Conservation (phyloP, 2,888 invertebrate genomes). For the Euproctis similis region DNA sequence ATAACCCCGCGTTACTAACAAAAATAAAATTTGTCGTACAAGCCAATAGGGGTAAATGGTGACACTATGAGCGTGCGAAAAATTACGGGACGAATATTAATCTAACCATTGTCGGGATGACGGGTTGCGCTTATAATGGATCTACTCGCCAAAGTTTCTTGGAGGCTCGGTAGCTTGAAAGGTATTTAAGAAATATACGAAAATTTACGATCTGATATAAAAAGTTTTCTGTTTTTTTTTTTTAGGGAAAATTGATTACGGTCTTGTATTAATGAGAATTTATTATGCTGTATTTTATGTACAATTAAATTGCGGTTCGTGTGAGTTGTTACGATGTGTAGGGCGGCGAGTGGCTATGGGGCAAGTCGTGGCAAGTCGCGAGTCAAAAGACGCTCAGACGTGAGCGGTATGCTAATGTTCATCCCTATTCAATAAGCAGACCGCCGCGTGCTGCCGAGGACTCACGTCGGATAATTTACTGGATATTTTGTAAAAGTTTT, state of each 20-base stretch:
- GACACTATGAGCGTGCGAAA: slow-evolving; percentile 57
- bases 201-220: no score
- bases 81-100: slow-evolving; percentile 39
- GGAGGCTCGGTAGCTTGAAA: no score
- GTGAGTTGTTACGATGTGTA: slow-evolving; percentile 1
- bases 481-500: slow-evolving; percentile 76
- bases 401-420: slow-evolving; percentile 70
- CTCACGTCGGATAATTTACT: slow-evolving; percentile 76
- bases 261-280: no score
- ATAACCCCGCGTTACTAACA: slow-evolving; percentile 71
- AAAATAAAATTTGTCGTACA: slow-evolving; percentile 74
- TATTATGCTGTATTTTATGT: no score
- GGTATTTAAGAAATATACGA: no score
- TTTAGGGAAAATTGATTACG: no score
- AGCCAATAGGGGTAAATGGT: slow-evolving; percentile 69
- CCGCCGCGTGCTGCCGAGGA: slow-evolving; percentile 72
- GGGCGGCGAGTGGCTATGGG: slow-evolving; percentile 9
- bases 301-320: no score
- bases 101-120: slow-evolving; percentile 31
- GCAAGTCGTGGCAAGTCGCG: slow-evolving; percentile 25
- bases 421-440: slow-evolving; percentile 75
- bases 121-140: slow-evolving; percentile 21
- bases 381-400: slow-evolving; percentile 58
- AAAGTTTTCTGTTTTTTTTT: no score
- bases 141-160: slow-evolving; percentile 11